Conservation (phyloP, 2,888 invertebrate genomes). For the Horisme vitalbata region DNA sequence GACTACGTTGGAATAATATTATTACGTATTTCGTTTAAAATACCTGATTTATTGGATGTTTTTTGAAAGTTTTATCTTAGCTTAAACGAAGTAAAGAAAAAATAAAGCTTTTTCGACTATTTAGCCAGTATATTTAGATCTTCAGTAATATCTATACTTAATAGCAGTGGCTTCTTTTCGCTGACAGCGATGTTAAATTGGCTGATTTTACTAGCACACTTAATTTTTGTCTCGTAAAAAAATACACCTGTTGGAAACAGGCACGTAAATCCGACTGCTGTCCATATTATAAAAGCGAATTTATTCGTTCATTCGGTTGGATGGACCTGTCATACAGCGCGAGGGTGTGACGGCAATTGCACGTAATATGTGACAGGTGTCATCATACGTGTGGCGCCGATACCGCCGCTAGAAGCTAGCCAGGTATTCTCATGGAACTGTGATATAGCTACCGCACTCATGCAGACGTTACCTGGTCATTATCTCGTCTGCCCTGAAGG, state of each 20-base stretch:
- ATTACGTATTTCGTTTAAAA: slow-evolving; percentile 1
- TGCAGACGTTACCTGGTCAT: background rate
- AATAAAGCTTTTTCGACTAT: too few relatives aligned
- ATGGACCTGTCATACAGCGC: slow-evolving; percentile 20
- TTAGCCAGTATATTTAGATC: too few relatives aligned
- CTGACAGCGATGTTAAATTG: background rate
- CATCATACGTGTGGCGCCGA: slow-evolving; percentile 43
- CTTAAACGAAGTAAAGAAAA: background rate
- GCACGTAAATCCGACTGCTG: slow-evolving; percentile 4
- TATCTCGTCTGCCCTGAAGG: background rate
- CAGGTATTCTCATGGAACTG: slow-evolving; percentile 33
- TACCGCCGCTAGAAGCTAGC: slow-evolving; percentile 32
- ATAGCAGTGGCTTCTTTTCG: too few relatives aligned
- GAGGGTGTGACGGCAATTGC: slow-evolving; percentile 24
- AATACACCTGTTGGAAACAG: slow-evolving; percentile 12
- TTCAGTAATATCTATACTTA: too few relatives aligned
- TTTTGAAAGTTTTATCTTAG: background rate
- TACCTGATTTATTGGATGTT: background rate
- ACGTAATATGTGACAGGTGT: slow-evolving; percentile 45
- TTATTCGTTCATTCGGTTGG: slow-evolving; percentile 3
- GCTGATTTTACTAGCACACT: background rate
- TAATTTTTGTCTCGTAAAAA: slow-evolving; percentile 9
- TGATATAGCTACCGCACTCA: slow-evolving; percentile 9
- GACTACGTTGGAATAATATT: too few relatives aligned
- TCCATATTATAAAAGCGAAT: slow-evolving; percentile 1